Percentiles rank a stretch among this genome's conserved stretches.
These are phyloP conservation scores for Eurosta solidaginis DNA, from an alignment of 1,140 invertebrate species.

Conservation along the genomic window DNA sequence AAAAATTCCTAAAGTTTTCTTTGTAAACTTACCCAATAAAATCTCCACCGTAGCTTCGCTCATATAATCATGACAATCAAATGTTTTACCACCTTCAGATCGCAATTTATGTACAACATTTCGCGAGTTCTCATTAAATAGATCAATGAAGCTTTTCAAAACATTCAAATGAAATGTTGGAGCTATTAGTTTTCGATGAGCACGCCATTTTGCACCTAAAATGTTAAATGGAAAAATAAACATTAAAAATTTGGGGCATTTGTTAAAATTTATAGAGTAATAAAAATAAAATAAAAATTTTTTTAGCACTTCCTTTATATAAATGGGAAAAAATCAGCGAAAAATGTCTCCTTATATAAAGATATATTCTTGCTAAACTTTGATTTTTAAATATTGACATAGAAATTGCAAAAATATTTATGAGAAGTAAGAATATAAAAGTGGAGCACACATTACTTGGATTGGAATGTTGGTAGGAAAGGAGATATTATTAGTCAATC, in stretches of 20 bases:
- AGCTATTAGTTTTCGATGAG: constrained; percentile 79
- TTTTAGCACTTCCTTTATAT: no score
- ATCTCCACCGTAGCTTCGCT: constrained; percentile 83
- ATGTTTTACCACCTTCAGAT: constrained; percentile 69
- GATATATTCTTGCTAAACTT: no score
- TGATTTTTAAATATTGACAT: no score
- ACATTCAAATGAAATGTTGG: constrained; percentile 85
- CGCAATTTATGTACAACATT: constrained; percentile 70
- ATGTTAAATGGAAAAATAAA: not conserved
- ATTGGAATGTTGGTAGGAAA: no score
- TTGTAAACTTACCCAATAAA: constrained; percentile 67
- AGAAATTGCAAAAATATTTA: no score
- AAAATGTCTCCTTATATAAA: no score
- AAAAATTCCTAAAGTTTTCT: not conserved
- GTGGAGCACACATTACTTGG: no score
- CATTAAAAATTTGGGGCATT: not conserved
- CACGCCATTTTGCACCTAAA: constrained; percentile 81
- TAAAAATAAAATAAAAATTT: no score
- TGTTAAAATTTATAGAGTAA: not conserved
- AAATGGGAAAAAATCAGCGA: no score
- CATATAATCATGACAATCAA: constrained; percentile 83
- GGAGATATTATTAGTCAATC: no score
- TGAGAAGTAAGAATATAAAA: no score
- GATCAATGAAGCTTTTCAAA: constrained; percentile 79
- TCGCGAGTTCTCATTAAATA: constrained; percentile 78